phyloP scores from a whole-genome alignment of 2,113 vertebrate species.

The Vanacampus margaritifer region DNA sequence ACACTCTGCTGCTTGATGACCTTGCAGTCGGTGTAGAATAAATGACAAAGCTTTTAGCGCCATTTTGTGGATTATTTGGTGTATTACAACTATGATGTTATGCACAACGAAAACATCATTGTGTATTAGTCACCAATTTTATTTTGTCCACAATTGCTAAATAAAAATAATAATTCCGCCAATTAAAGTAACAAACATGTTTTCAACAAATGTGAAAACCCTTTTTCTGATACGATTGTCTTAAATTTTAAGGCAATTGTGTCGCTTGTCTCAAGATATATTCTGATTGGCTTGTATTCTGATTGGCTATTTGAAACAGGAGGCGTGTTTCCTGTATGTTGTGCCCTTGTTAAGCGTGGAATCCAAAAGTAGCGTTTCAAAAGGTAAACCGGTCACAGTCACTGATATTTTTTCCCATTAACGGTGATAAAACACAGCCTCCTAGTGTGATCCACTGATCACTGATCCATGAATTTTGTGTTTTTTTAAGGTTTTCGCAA shows the following conservation, averaged over 20 bases:
- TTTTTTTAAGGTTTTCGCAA: neutral
- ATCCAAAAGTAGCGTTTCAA: no score
- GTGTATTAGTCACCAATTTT: neutral
- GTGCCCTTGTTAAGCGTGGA: neutral
- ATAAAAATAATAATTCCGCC: neutral
- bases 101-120: neutral
- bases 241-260: no score
- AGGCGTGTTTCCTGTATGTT: neutral
- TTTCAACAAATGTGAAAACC: no score
- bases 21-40: neutral
- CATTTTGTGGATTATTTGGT: constrained; percentile 27
- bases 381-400: neutral
- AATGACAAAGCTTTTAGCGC: constrained; percentile 13
- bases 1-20: neutral
- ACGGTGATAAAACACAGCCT: neutral
- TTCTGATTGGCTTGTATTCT: no score
- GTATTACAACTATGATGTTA: constrained; percentile 7
- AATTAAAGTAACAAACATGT: no score
- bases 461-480: no score
- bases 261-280: no score
- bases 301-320: no score
- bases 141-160: neutral
- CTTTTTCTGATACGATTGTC: no score
- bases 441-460: no score
- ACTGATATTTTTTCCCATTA: neutral